Conservation (phyloP, 1,140 invertebrate genomes). For the Lethrus apterus region DNA sequence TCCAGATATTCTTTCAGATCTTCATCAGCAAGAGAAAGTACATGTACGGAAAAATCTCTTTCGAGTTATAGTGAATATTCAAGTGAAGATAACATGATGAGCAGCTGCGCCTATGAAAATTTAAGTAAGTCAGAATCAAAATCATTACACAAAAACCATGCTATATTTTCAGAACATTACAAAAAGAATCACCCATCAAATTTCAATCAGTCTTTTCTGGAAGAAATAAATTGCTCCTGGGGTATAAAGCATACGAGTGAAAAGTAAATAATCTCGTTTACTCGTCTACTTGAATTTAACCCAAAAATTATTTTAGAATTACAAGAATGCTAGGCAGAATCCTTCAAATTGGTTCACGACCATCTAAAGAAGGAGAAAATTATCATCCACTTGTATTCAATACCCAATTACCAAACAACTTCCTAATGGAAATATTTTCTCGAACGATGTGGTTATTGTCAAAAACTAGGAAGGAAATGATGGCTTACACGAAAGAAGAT, state of each 20-base stretch:
- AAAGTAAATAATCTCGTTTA: constrained; percentile 20
- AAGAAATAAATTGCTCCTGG: constrained; percentile 30
- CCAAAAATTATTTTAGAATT: constrained; percentile 22
- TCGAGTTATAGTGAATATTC: constrained; percentile 4
- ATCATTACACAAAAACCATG: neutral
- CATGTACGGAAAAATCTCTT: neutral
- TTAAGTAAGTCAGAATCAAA: constrained; percentile 11
- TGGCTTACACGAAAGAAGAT: constrained; percentile 28
- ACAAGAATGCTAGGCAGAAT: constrained; percentile 30
- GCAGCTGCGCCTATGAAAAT: constrained; percentile 10
- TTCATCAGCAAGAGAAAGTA: constrained; percentile 5
- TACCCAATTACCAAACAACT: constrained; percentile 24
- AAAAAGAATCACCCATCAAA: constrained; percentile 28
- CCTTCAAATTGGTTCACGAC: constrained; percentile 28
- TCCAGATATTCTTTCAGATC: constrained; percentile 8
- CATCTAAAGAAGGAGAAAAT: constrained; percentile 23
- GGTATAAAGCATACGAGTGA: constrained; percentile 31
- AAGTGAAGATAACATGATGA: neutral
- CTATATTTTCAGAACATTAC: constrained; percentile 25
- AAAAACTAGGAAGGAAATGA: constrained; percentile 36
- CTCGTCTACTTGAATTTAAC: neutral
- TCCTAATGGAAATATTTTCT: constrained; percentile 36
- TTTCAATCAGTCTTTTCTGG: constrained; percentile 32
- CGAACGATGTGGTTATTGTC: constrained; percentile 36
- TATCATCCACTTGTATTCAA: constrained; percentile 34